Base-by-base conservation (phyloP, 1,140 invertebrate genomes). In the Trichonephila clavata region DNA sequence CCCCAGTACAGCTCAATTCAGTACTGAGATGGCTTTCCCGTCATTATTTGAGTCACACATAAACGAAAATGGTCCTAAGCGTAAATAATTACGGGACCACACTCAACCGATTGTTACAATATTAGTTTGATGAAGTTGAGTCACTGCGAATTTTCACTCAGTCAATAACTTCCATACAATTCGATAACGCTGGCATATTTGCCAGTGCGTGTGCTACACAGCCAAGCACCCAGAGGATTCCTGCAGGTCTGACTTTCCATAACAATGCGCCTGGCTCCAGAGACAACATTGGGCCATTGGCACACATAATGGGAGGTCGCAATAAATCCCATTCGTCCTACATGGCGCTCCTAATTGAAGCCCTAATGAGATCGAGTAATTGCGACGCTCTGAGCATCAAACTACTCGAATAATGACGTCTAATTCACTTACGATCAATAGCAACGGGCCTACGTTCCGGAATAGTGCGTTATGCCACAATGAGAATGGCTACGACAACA, bases 321-420 rank as follows among this genome's bases (percentile, higher is more conserved):
- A 84, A 84, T 84, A 84, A 84, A 77, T 77, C 14, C 68, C 68
- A 77, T 77, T 77, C 50, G 81, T 84, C 81, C 43, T 59, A 84
- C 57, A 60, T 50, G 81, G 24, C 43, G 43, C 57, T 59, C 43
- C 81, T 84, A 84, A 84, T 84, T 84, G 57, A 84, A 84, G 50
- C 81, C 81, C 81, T 84, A 84, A 84, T 84, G 81, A 84, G 81
- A 84, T 84, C 81, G 43, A 24, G 81, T 84, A 84, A 84, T 84
- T 84, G 81, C n/a, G 27, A 77, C 68, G 68, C 68, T 77, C 68
- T 60, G 81, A 84, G 81, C 81, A 84, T 60, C 81, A 59, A 84
- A 84, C 81, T 84, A 84, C 81, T 84, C 81, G 81, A 84, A 84
- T 60, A 84, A 84, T 84, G 81, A 84, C 81, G 81, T 60, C 81